A percentile compares a stretch with the other conserved stretches of the same genome.
Conservation (phyloP, 2,113 vertebrate genomes). For the Dermatemys mawii region DNA sequence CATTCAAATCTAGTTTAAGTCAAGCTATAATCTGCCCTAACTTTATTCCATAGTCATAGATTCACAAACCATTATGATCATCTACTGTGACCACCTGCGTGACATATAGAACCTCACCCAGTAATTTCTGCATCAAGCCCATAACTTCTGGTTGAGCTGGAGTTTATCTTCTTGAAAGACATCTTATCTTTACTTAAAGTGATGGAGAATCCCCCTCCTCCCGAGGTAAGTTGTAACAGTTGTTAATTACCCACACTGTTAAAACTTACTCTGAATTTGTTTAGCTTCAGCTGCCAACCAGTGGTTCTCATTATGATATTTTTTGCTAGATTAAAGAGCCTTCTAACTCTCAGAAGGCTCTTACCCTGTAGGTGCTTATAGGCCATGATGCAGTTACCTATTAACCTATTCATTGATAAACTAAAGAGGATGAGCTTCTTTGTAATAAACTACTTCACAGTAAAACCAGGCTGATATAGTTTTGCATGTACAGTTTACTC, state of each 20-base stretch:
- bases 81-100: neutral
- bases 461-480: neutral
- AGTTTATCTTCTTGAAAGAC: neutral
- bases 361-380: neutral
- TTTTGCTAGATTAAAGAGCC: constrained; percentile 14
- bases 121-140: neutral
- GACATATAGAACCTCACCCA: neutral
- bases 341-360: neutral
- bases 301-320: neutral
- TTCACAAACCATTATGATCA: neutral
- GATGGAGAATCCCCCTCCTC: constrained; percentile 15
- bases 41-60: neutral
- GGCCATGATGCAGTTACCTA: neutral
- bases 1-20: neutral
- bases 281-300: neutral
- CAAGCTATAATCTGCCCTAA: neutral
- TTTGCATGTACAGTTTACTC: neutral
- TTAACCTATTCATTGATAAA: neutral
- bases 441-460: neutral
- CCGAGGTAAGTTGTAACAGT: constrained; percentile 31
- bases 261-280: neutral
- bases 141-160: constrained; percentile 9
- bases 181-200: constrained; percentile 21
- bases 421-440: neutral
- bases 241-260: constrained; percentile 18